Percentiles rank a stretch among this genome's conserved stretches.
Evolutionary conservation across 2,113 vertebrate genomes (phyloP).

Genomic region (Beaufortia kweichowensis): DNA sequence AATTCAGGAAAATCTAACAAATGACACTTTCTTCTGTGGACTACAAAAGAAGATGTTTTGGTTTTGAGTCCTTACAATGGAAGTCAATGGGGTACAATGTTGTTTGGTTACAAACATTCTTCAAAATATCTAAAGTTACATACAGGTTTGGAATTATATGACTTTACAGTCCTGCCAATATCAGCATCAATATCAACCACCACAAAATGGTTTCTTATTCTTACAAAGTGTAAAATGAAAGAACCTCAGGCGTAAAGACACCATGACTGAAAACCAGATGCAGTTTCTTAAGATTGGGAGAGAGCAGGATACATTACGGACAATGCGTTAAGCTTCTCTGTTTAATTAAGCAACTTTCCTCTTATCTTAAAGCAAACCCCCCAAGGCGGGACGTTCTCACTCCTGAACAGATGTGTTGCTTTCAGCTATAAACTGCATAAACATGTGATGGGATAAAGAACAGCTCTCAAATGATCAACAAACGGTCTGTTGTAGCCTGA

Average conservation of each 20-base stretch:
- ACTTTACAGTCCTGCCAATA: neutral
- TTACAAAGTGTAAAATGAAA: constrained; percentile 30
- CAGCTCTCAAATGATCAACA: neutral
- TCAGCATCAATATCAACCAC: no score
- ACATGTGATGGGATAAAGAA: constrained; percentile 20
- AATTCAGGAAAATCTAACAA: no score
- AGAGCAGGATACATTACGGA: constrained; percentile 64
- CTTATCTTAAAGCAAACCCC: constrained; percentile 48
- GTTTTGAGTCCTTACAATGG: no score
- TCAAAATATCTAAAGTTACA: no score
- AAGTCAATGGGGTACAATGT: no score
- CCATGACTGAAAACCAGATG: constrained; percentile 48
- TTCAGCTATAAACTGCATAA: constrained; percentile 17
- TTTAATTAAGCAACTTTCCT: constrained; percentile 63
- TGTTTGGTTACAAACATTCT: no score
- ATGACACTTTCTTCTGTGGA: no score
- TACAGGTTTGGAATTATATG: no score
- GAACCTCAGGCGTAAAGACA: constrained; percentile 36
- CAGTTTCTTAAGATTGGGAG: constrained; percentile 64
- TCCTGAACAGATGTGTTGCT: constrained; percentile 37
- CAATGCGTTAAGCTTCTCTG: constrained; percentile 57
- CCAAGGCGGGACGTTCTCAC: constrained; percentile 19
- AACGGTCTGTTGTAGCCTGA: neutral
- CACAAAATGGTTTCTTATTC: neutral
- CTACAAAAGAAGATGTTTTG: no score